A percentile compares a stretch with the other conserved stretches of the same genome.
Evolutionary conservation across 2,797 vertebrate genomes (phyloP).

Genomic region (Lacerta bilineata): DNA sequence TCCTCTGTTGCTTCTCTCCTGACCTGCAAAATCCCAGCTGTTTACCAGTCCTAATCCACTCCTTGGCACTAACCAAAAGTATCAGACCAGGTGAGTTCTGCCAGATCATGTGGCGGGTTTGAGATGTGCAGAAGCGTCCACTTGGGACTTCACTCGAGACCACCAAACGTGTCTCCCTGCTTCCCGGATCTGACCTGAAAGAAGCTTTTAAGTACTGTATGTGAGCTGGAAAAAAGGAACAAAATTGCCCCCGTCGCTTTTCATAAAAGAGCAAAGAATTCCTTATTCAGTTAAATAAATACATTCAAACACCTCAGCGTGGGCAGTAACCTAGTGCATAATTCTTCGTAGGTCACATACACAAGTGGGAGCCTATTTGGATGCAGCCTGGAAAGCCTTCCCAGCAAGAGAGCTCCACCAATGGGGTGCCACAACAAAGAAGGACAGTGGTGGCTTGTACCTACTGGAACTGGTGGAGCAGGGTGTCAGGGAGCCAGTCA

Average conservation of each 20-base stretch:
- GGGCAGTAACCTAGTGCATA: not conserved
- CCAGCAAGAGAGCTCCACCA: not conserved
- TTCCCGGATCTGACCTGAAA: conserved; percentile 43
- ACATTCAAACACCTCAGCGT: not conserved
- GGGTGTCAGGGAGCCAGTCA: too few relatives aligned
- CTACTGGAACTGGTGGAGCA: too few relatives aligned
- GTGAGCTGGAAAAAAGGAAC: not conserved
- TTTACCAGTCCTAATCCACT: conserved; percentile 29
- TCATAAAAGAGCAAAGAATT: not conserved
- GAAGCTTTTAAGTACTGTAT: conserved; percentile 9
- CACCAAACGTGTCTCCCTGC: conserved; percentile 14
- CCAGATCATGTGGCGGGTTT: conserved; percentile 32
- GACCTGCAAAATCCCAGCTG: conserved; percentile 32
- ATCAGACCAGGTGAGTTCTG: conserved; percentile 37
- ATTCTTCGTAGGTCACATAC: not conserved
- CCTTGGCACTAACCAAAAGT: not conserved
- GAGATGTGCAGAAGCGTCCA: conserved; percentile 9
- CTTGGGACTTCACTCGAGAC: conserved; percentile 37
- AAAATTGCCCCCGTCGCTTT: not conserved
- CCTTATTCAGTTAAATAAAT: not conserved
- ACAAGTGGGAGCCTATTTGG: not conserved
- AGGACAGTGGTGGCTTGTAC: too few relatives aligned
- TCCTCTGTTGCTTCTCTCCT: conserved; percentile 10
- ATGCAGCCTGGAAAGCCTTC: not conserved
- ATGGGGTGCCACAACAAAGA: too few relatives aligned